phyloP scores from a whole-genome alignment of 1,140 invertebrate species.

The Drosophila mayri region DNA sequence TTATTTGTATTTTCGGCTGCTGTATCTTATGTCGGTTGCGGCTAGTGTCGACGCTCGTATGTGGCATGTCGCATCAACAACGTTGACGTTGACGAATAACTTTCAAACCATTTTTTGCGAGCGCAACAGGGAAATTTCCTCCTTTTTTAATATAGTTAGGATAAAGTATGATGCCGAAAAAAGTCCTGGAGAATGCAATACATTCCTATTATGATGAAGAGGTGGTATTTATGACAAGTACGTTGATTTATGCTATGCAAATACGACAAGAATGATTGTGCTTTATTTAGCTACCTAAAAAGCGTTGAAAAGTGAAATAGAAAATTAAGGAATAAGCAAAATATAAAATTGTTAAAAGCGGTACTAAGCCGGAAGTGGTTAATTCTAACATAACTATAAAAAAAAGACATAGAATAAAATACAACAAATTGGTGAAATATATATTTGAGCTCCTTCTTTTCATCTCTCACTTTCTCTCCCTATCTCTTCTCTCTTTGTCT shows the following conservation, averaged over 20 bases:
- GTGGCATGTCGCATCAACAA: constrained; percentile 45
- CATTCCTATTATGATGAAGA: constrained; percentile 37
- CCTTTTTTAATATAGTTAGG: constrained; percentile 19
- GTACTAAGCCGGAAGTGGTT: too few species aligned
- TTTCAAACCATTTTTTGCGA: constrained; percentile 56
- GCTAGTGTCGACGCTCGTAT: constrained; percentile 19
- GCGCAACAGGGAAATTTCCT: constrained; percentile 12
- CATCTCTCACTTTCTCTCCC: constrained; percentile 7
- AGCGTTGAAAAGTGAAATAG: background rate
- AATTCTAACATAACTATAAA: background rate
- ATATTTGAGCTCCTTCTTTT: background rate
- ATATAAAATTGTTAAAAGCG: background rate
- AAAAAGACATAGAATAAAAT: background rate
- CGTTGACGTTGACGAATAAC: constrained; percentile 74
- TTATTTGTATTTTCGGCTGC: constrained; percentile 16
- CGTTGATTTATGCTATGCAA: constrained; percentile 35
- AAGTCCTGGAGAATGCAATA: constrained; percentile 36
- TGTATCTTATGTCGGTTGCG: constrained; percentile 49
- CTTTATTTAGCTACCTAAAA: background rate
- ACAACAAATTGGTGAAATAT: constrained; percentile 5
- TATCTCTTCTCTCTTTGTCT: background rate
- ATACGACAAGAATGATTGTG: constrained; percentile 10
- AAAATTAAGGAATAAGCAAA: background rate
- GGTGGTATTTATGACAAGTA: constrained; percentile 31
- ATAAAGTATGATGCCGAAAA: constrained; percentile 23